Evolutionary conservation across 2,113 vertebrate species (phyloP).

Genomic region (Gila orcuttii): DNA sequence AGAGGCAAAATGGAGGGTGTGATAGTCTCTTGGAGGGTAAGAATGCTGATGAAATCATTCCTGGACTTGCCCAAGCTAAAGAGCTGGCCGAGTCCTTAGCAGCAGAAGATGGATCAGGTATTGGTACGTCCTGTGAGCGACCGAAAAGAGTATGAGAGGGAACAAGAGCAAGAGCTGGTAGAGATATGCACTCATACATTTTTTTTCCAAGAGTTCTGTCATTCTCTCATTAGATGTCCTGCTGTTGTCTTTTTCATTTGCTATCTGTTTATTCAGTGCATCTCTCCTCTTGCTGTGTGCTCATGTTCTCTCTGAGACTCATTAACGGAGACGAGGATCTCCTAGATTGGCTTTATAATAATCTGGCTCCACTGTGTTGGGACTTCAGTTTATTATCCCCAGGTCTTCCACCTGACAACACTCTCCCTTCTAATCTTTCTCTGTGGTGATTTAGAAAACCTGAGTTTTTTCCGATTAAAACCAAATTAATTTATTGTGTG

Average conservation of each 20-base stretch:
- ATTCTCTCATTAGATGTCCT: not conserved
- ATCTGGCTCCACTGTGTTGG: not conserved
- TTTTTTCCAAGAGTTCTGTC: not conserved
- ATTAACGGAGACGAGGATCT: constrained; percentile 42
- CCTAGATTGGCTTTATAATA: constrained; percentile 24
- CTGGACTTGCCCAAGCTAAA: constrained; percentile 91
- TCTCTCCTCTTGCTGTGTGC: constrained; percentile 63
- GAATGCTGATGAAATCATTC: constrained; percentile 80
- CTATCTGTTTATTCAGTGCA: constrained; percentile 35
- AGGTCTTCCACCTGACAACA: not conserved
- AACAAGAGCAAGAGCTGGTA: constrained; percentile 61
- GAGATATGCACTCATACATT: constrained; percentile 45
- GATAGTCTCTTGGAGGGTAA: constrained; percentile 81
- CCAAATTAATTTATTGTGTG: not conserved
- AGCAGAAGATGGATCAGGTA: constrained; percentile 88
- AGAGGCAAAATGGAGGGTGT: constrained; percentile 70
- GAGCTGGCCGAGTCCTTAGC: constrained; percentile 94
- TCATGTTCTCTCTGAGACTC: constrained; percentile 63
- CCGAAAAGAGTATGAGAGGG: constrained; percentile 11
- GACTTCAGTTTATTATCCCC: constrained; percentile 1
- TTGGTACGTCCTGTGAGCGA: constrained; percentile 68
- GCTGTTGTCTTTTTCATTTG: not conserved
- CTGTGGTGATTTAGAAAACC: constrained; percentile 21
- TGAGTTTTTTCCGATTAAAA: not conserved
- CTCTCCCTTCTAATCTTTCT: not conserved